Percentiles rank a stretch among this genome's conserved stretches.
These are phyloP conservation scores for Nomia melanderi DNA, from an alignment of 1,140 invertebrate species.

Conservation along the genomic window DNA sequence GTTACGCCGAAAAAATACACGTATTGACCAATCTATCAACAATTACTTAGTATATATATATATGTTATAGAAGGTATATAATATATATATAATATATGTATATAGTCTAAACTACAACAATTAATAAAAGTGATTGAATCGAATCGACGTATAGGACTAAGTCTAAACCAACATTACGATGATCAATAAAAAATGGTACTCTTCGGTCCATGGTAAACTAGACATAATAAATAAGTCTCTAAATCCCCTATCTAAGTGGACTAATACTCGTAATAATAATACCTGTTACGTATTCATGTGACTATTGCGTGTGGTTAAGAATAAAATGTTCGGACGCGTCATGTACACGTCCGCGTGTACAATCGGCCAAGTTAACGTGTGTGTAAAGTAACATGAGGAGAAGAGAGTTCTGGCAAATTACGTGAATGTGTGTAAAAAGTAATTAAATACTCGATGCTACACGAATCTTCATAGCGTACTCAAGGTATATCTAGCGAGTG, in stretches of 20 bases:
- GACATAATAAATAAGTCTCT: constrained; percentile 57
- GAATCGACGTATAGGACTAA: constrained; percentile 55
- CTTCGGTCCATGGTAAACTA: constrained; percentile 48
- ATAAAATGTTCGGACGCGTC: not conserved
- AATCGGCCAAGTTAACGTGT: not conserved
- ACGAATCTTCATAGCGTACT: constrained; percentile 61
- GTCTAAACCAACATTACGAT: constrained; percentile 70
- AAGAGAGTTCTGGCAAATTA: not conserved
- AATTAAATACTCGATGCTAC: constrained; percentile 52
- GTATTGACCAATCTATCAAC: constrained; percentile 65
- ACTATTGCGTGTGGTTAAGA: constrained; percentile 31
- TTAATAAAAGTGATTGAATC: constrained; percentile 60
- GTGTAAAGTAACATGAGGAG: constrained; percentile 12
- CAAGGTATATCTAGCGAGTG: constrained; percentile 61
- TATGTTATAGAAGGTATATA: constrained; percentile 52
- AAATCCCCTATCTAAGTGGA: constrained; percentile 59
- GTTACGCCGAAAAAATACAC: constrained; percentile 50
- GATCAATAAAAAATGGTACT: constrained; percentile 52
- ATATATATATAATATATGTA: constrained; percentile 50
- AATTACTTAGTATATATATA: constrained; percentile 48
- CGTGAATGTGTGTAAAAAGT: not conserved
- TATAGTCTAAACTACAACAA: constrained; percentile 64
- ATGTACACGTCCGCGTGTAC: constrained; percentile 30
- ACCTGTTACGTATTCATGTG: constrained; percentile 40
- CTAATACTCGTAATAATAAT: constrained; percentile 54